Evolutionary conservation across 1,140 invertebrate species (phyloP).

Genomic region (Musca vetustissima): DNA sequence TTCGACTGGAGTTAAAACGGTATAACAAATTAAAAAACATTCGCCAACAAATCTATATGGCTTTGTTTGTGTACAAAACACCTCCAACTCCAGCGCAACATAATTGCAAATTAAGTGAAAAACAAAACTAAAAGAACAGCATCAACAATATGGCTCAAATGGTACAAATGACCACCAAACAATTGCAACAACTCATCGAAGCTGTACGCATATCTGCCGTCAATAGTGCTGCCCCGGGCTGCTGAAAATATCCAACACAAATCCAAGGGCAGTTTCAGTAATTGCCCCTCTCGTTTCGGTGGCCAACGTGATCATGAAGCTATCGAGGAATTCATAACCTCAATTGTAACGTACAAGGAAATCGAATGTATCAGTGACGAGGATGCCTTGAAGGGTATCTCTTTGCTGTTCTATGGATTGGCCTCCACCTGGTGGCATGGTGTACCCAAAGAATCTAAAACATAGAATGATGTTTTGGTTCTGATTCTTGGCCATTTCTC

Average conservation of each 20-base stretch:
- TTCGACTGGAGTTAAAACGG: background rate
- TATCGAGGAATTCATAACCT: slow-evolving; percentile 50
- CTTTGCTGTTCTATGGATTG: slow-evolving; percentile 40
- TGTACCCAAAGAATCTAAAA: slow-evolving; percentile 42
- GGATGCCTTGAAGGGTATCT: slow-evolving; percentile 47
- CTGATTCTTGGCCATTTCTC: slow-evolving; percentile 47
- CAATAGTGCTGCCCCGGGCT: background rate
- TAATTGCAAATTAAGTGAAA: background rate
- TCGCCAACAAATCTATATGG: slow-evolving; percentile 14
- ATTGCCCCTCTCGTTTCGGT: slow-evolving; percentile 41
- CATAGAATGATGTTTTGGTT: slow-evolving; percentile 41
- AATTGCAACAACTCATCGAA: slow-evolving; percentile 24
- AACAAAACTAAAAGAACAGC: slow-evolving; percentile 9
- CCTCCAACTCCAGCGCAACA: background rate
- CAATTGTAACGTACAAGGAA: slow-evolving; percentile 49
- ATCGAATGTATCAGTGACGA: slow-evolving; percentile 48
- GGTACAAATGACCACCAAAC: slow-evolving; percentile 17
- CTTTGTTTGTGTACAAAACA: background rate
- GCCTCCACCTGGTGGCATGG: slow-evolving; percentile 51
- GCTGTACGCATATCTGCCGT: slow-evolving; percentile 15
- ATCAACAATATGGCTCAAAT: slow-evolving; percentile 17
- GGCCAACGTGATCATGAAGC: slow-evolving; percentile 51
- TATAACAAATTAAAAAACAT: slow-evolving; percentile 23
- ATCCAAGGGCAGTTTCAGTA: slow-evolving; percentile 50
- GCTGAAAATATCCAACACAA: background rate